Evolutionary conservation across 2,797 vertebrate species (phyloP), one percentile per base, ranked within the genome.

Genomic region (Syndactyla subalaris): DNA sequence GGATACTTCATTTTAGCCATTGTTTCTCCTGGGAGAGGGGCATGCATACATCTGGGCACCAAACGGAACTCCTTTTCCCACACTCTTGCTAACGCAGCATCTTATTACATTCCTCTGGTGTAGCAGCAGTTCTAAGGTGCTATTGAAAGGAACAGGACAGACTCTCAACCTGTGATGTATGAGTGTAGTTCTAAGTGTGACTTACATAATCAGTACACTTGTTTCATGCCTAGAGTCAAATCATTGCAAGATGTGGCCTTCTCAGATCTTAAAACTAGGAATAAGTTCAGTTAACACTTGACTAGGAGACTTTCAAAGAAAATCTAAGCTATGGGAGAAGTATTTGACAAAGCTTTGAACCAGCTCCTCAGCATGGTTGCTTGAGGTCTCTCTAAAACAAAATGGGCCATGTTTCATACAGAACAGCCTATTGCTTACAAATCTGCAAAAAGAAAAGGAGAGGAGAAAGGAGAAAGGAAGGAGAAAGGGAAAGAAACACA

Each of bases 141-240:
- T 89, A 27, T n/a, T 92, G 83, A 89, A 93, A 95, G 65, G 72
- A 90, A 59, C 41, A 77, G 89, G 55, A 85, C 68, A 91, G 65
- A 85, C 84, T 79, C 76, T 57, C 59, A 61, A n/a, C 75, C 72
- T 77, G 55, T 86, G 72, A 83, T 79, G 43, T 73, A 55, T 34
- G 68, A 93, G 38, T 61, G 57, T 36, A 89, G 78, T 61, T 79
- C 61, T 54, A 32, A 88, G 72, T 38, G 58, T 71, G 73, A 82
- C 83, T 95, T 89, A 67, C 26, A 19, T 74, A 91, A 89, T 61
- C 75, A 58, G 41, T 85, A 68, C 81, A 52, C 63, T 92, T 88
- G 67, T 88, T 93, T 93, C 66, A 49, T 93, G 81, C 55, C 76
- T 92, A 18, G 43, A 92, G 84, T 81, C 32, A 66, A 73, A 89